Evolutionary conservation across 1,140 invertebrate genomes (phyloP).

Genomic region (Chelonus insularis): DNA sequence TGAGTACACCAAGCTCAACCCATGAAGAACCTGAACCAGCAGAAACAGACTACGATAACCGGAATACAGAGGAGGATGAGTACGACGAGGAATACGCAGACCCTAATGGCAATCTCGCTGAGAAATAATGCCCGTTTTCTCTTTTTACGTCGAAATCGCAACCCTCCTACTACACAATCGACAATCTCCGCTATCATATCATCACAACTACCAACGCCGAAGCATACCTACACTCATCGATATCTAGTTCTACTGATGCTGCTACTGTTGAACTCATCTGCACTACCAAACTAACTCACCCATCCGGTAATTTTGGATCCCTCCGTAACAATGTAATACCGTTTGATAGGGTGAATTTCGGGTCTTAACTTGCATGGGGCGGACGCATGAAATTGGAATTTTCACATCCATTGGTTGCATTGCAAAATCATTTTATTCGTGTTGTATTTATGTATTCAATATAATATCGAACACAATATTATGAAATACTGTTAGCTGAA

Average conservation of each 20-base stretch:
- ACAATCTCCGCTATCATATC: slow-evolving; percentile 30
- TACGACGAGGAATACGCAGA: slow-evolving; percentile 56
- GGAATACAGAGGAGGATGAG: slow-evolving; percentile 42
- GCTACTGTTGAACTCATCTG: background rate
- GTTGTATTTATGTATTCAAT: background rate
- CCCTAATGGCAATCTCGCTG: slow-evolving; percentile 53
- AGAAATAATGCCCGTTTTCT: slow-evolving; percentile 51
- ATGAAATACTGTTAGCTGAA: too few species aligned
- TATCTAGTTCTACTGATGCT: slow-evolving; percentile 7
- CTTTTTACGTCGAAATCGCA: background rate
- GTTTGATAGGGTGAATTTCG: background rate
- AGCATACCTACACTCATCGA: slow-evolving; percentile 11
- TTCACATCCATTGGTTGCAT: background rate
- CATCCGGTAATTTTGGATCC: slow-evolving; percentile 43
- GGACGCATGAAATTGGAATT: background rate
- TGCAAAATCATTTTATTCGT: slow-evolving; percentile 9
- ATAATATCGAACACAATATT: background rate
- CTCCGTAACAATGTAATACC: slow-evolving; percentile 31
- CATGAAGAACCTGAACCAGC: slow-evolving; percentile 57
- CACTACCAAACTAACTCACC: slow-evolving; percentile 45
- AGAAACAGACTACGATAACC: slow-evolving; percentile 57
- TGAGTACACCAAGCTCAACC: slow-evolving; percentile 47
- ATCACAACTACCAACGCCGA: background rate
- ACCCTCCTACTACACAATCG: slow-evolving; percentile 35
- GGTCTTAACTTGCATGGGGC: slow-evolving; percentile 11